Evolutionary conservation across 2,888 invertebrate species (phyloP), one percentile per base, ranked within the genome.

Genomic region (Noctua janthina): DNA sequence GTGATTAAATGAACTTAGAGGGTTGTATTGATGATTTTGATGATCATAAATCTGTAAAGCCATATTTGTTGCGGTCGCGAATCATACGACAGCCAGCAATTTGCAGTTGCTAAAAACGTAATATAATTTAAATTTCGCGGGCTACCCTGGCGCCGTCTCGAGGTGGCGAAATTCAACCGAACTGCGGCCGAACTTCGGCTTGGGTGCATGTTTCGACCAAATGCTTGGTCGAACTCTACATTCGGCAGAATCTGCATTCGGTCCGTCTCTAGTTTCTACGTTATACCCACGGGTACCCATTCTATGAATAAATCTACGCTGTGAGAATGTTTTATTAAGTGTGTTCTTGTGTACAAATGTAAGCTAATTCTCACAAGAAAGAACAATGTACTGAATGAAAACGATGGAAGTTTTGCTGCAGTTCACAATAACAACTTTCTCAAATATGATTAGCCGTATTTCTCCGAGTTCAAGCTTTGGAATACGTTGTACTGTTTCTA

Each of bases 341-440:
- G 29, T 13, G 29, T n/a, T 64, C 17, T 35, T 49, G 49, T 23
- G 35, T 51, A 71, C n/a, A 74, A n/a, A n/a, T 20, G 51, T 72
- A 20, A 66, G 10, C 64, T 72, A 13, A 46, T 75, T 75, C 73
- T 43, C 51, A 75, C 43, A 20, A 29, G 51, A 73, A 43, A 10
- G 35, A 39, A 66, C 43, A 76, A 76, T 54, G 73, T 20, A 35
- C 8, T 7, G n/a, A 72, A 75, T n/a, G 23, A 29, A 29, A 20
- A 39, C 5, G 11, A n/a, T 74, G 17, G 29, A 70, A 69, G 13
- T 23, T 49, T 74, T 71, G 13, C n/a, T 71, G n/a, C 51, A 74
- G 39, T 43, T 73, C 51, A 73, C 5, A 75, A 72, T 54, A 43
- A 73, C 29, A 29, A 54, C 74, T 75, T 75, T 75, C 54, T 20